phyloP scores from a whole-genome alignment of 2,113 vertebrate genomes.

The Phalacrocorax carbo region DNA sequence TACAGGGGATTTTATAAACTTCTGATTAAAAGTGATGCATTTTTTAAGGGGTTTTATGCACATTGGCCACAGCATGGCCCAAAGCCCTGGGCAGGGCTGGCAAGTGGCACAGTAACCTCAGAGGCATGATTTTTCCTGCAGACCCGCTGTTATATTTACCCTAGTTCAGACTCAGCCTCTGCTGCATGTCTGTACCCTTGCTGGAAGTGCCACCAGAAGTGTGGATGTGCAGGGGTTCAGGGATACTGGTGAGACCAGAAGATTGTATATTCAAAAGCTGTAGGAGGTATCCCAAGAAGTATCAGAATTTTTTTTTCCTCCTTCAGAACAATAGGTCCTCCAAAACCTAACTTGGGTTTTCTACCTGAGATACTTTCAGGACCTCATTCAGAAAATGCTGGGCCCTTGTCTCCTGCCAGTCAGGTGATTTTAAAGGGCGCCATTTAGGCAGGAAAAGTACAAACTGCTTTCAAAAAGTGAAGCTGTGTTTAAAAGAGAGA shows the following conservation, averaged over 20 bases:
- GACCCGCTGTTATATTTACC: background rate
- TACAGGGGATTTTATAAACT: conserved; percentile 26
- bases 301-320: background rate
- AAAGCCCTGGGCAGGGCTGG: background rate
- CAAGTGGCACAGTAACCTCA: background rate
- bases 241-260: background rate
- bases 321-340: background rate
- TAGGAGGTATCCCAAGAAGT: background rate
- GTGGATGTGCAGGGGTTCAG: background rate
- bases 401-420: background rate
- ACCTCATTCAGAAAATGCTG: background rate
- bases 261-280: background rate
- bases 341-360: background rate
- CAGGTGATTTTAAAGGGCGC: background rate
- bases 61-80: background rate
- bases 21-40: background rate
- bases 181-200: background rate
- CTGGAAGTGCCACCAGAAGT: background rate
- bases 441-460: background rate
- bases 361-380: background rate
- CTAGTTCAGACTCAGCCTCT: background rate
- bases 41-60: background rate
- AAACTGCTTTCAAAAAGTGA: background rate
- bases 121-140: background rate
- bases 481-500: background rate